Base-by-base conservation (phyloP, 1,140 invertebrate genomes). In the Ceratina japonica region DNA sequence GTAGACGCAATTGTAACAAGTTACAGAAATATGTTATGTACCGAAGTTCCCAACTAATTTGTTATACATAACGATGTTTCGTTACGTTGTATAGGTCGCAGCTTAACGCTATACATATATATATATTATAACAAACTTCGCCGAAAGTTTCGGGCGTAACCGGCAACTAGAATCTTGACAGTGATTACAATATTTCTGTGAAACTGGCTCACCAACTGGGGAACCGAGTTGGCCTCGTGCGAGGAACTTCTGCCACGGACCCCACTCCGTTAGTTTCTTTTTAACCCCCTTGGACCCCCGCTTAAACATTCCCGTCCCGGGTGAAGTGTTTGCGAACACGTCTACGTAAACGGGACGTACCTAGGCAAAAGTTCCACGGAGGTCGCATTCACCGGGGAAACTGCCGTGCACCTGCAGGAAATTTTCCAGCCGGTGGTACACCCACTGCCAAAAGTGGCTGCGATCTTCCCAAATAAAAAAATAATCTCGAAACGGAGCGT, bases 301-400 rank as follows among this genome's bases (percentile, higher is more conserved):
- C 71, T 77, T 63, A 75, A 79, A 79, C 72, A 59, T 68, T 75
- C 78, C 59, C 63, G 62, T 27, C 5, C 5, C 12, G 16, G 49
- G 22, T 72, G 56, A 22, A 62, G 75, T 72, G 72, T 75, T 68
- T 80, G 78, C 58, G 7, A 68, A 69, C 27, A 44, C 56, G 78
- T 80, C 72, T 80, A 27, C 64, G 72, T 63, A 75, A 80, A 80
- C 78, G 63, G 24, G 24, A 0, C 54, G 24, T n/a, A 0, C 27
- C 37, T 16, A 3, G 15, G 64, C 0, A 75, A 79, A 79, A 73
- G 12, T 79, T 73, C 61, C 37, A 64, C 20, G 4, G 54, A 61
- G 44, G 65, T 27, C 24, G 37, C 61, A 27, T 52, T 22, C 54
- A 16, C 20, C 18, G 3, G 22, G 51, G 58, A 49, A 20, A 16